Conservation (phyloP, 2,888 invertebrate species). For the Melolontha melolontha region DNA sequence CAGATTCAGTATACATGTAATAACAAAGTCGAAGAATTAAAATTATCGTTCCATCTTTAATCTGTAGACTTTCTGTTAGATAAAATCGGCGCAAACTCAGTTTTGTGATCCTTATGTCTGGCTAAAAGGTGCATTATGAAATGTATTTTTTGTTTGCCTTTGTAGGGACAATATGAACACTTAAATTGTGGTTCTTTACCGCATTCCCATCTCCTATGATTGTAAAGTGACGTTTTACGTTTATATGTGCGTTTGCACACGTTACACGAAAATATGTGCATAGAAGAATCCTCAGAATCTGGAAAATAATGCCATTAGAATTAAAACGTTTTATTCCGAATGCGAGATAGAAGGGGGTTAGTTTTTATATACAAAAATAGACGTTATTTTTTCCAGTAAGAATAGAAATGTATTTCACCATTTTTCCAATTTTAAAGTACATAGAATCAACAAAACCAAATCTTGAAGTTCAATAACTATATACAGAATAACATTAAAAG, state of each 20-base stretch:
- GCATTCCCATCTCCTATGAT: constrained; percentile 50
- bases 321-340: constrained; percentile 15
- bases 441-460: constrained; percentile 6
- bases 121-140: constrained; percentile 62
- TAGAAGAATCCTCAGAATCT: constrained; percentile 35
- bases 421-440: constrained; percentile 11
- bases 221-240: constrained; percentile 50
- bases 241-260: constrained; percentile 50
- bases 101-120: constrained; percentile 61
- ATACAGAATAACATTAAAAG: background rate
- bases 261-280: constrained; percentile 41
- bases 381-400: constrained; percentile 12
- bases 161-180: constrained; percentile 60
- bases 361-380: constrained; percentile 34
- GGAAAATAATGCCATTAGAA: constrained; percentile 36
- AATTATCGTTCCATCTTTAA: background rate
- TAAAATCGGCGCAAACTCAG: constrained; percentile 52
- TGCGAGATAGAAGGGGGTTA: constrained; percentile 21
- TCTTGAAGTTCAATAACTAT: constrained; percentile 12
- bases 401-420: constrained; percentile 9
- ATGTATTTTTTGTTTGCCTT: constrained; percentile 61
- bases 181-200: constrained; percentile 51
- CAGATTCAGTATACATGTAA: too few relatives aligned
- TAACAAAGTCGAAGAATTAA: background rate
- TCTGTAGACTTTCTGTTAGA: constrained; percentile 37